Percentiles rank a stretch among this genome's conserved stretches.
phyloP scores from a whole-genome alignment of 2,888 invertebrate species.

The Agrochola litura region DNA sequence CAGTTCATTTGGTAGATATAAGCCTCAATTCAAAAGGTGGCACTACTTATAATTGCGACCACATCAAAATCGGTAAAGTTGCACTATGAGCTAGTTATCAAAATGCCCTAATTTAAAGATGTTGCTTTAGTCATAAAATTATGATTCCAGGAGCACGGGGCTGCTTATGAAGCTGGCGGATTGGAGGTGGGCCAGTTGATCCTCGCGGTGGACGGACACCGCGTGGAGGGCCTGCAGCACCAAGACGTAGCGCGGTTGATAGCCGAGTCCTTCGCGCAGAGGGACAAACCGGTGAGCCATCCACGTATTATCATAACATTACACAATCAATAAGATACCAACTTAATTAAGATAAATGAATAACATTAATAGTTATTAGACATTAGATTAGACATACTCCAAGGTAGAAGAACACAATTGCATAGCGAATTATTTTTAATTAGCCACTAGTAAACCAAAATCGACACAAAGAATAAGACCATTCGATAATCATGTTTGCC shows the following conservation, averaged over 20 bases:
- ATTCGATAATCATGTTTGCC: constrained; percentile 6
- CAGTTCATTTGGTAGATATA: not conserved
- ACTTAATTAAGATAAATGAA: not conserved
- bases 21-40: too few relatives aligned
- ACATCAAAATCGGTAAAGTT: not conserved
- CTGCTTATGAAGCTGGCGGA: constrained; percentile 97
- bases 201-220: constrained; percentile 96
- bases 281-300: constrained; percentile 91
- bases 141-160: constrained; percentile 95
- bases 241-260: constrained; percentile 97
- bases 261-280: constrained; percentile 97
- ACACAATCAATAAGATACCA: not conserved
- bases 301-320: not conserved
- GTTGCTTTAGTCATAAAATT: not conserved
- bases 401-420: not conserved
- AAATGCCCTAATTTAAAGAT: not conserved
- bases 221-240: constrained; percentile 95
- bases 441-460: not conserved
- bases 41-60: not conserved
- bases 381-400: not conserved
- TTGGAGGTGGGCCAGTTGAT: constrained; percentile 98
- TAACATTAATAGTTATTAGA: not conserved
- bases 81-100: not conserved
- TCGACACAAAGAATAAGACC: not conserved
- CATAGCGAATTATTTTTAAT: constrained; percentile 5